These are phyloP conservation scores for Asarcornis scutulata DNA, from an alignment of 2,113 vertebrate genomes.

Conservation along the genomic window DNA sequence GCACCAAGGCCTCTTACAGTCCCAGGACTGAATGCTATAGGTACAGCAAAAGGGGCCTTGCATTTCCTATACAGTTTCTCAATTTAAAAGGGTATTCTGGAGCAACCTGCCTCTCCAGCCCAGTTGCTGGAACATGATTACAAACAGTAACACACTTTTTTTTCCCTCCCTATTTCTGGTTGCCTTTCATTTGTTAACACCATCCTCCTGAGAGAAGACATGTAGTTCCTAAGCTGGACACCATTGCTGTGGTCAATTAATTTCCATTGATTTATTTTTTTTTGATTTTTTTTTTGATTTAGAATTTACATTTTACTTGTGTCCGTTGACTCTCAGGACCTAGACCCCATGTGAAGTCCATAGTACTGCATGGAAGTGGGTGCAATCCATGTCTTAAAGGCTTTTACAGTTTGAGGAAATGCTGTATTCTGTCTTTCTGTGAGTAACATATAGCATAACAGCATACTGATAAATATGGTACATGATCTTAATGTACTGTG, in stretches of 20 bases:
- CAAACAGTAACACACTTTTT: neutral
- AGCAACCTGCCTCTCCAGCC: neutral
- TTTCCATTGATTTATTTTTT: neutral
- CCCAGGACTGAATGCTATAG: neutral
- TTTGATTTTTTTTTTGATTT: no score
- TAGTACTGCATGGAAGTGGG: neutral
- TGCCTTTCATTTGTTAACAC: neutral
- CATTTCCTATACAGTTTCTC: neutral
- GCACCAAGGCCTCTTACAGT: neutral
- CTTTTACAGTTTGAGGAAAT: neutral
- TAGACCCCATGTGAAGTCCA: neutral
- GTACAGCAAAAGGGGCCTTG: neutral
- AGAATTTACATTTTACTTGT: no score
- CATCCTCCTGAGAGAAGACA: neutral
- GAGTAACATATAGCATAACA: neutral
- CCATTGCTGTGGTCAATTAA: no score
- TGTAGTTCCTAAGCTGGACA: neutral
- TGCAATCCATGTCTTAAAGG: neutral
- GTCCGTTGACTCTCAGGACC: neutral
- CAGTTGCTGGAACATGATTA: neutral
- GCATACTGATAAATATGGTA: neutral
- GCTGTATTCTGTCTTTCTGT: neutral
- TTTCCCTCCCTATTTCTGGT: neutral
- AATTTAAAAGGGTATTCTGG: neutral
- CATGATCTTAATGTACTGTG: conserved; percentile 14